These are phyloP conservation scores for Tetranychus truncatus DNA, from an alignment of 2,888 invertebrate species.

Conservation along the genomic window DNA sequence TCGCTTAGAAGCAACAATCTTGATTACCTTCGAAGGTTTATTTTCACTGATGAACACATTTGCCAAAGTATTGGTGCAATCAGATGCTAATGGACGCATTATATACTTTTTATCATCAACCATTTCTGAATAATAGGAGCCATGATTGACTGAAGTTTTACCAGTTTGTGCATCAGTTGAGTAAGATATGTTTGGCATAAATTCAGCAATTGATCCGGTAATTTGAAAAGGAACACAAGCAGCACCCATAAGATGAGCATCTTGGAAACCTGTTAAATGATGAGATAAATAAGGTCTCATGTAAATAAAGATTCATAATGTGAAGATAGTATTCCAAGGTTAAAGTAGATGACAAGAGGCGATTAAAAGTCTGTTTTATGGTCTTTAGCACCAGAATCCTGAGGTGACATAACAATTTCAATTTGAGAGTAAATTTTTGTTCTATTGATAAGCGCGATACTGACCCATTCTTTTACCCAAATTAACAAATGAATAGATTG, in stretches of 20 bases:
- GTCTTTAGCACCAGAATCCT: no score
- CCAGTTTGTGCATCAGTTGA: constrained; percentile 12
- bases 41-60: constrained; percentile 60
- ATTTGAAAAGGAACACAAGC: constrained; percentile 77
- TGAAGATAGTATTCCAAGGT: no score
- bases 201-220: constrained; percentile 61
- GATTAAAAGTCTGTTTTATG: no score
- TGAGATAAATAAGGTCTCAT: not conserved
- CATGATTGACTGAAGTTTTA: constrained; percentile 12
- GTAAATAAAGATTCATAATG: not conserved
- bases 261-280: constrained; percentile 28
- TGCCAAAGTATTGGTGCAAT: constrained; percentile 41
- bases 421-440: no score
- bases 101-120: not conserved
- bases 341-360: no score
- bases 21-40: constrained; percentile 50
- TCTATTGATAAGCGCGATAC: not conserved
- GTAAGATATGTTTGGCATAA: constrained; percentile 54
- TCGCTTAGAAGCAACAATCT: constrained; percentile 53
- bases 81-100: not conserved
- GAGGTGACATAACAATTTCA: no score
- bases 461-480: constrained; percentile 30
- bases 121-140: constrained; percentile 11
- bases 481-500: constrained; percentile 1
- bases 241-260: constrained; percentile 59